Base-by-base conservation (phyloP, 2,113 vertebrate genomes). In the Neotoma lepida region DNA sequence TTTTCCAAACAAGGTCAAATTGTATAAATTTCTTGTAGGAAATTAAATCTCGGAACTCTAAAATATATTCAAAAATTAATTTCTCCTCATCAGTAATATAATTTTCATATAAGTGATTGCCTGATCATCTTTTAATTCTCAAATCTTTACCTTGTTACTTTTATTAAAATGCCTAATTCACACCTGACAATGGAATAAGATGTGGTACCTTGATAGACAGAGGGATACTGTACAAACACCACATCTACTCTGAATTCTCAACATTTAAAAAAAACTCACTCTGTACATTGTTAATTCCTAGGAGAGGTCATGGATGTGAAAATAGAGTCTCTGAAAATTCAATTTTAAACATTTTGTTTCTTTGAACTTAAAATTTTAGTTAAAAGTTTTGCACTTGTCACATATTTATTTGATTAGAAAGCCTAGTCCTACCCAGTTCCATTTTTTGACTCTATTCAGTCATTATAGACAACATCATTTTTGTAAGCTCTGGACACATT, bases 391-490 rank as follows among this genome's bases (percentile, higher is more conserved):
- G 1, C 35, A n/a, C 4, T 0, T 63, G 39, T 20, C 14, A n/a
- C 1, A n/a, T n/a, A n/a, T n/a, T n/a, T n/a, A n/a, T n/a, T n/a
- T n/a, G n/a, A n/a, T n/a, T n/a, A n/a, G n/a, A n/a, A n/a, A n/a
- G n/a, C n/a, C n/a, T n/a, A n/a, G 10, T 9, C 28, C 2, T 82
- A 0, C 39, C 49, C 0, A n/a, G 3, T 41, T 7, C 8, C n/a
- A 4, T 2, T 66, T 51, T n/a, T 6, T 8, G 35, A 54, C 15
- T 88, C 64, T 14, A 51, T 7, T 61, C 49, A 70, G 22, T 39
- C 7, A 93, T 13, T 4, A 41, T 7, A 8, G 51, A 84, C 56
- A 84, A 56, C 24, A 63, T 63, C 7, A 63, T 44, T 63, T 41
- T 63, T 30, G 18, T 1, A 44, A 64, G 14, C 4, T 64, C 6